Evolutionary conservation across 2,113 vertebrate species (phyloP).

Genomic region (Alligator mississippiensis): DNA sequence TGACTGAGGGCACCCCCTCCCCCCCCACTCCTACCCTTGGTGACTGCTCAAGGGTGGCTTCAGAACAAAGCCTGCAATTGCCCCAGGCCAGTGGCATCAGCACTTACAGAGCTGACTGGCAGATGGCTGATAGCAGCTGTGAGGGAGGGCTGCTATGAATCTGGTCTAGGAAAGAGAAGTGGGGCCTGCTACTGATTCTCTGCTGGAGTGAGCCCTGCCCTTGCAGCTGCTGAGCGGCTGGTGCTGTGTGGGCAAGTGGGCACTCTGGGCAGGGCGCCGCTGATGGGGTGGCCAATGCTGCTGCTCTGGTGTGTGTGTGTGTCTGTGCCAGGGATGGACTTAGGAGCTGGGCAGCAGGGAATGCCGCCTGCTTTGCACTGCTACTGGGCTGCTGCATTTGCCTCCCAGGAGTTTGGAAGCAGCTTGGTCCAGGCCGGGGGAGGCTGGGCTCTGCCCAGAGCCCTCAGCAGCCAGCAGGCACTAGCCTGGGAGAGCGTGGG

Average conservation of each 20-base stretch:
- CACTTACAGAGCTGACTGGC: no score
- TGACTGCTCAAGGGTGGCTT: no score
- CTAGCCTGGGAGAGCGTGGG: neutral
- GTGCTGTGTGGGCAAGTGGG: neutral
- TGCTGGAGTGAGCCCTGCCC: no score
- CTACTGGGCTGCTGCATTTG: neutral
- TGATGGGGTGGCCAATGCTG: neutral
- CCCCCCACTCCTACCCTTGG: neutral
- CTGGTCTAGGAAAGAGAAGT: no score
- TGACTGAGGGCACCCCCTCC: neutral
- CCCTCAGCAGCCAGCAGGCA: neutral
- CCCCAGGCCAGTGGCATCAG: no score
- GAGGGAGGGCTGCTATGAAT: no score
- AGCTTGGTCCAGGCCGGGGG: neutral
- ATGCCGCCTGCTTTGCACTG: neutral
- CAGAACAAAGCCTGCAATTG: no score
- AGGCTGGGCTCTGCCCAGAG: neutral
- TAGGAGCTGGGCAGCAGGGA: neutral
- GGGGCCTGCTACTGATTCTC: no score
- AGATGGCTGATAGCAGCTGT: no score
- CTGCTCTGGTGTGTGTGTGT: neutral
- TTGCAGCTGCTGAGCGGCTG: neutral
- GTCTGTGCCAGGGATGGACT: neutral
- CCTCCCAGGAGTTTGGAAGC: conserved; percentile 33
- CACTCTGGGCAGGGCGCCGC: neutral